Percentiles rank a stretch among this genome's conserved stretches.
Evolutionary conservation across 2,888 invertebrate genomes (phyloP).

Genomic region (Priocnemis perturbator): DNA sequence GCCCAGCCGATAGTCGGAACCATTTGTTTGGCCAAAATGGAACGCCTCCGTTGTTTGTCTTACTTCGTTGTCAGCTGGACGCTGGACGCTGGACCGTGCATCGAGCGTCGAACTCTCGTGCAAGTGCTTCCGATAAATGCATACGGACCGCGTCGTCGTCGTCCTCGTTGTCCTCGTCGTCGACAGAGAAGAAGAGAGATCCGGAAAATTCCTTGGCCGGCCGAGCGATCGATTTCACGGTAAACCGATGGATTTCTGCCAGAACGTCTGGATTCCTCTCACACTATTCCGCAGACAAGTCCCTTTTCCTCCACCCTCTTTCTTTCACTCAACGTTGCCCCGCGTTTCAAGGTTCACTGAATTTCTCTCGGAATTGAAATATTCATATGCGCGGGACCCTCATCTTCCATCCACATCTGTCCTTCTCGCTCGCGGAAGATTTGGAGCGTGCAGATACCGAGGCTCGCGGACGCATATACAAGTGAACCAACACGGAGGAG

Average conservation of each 20-base stretch:
- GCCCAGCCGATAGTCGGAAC: neutral
- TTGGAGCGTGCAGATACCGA: conserved; percentile 16
- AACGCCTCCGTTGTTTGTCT: neutral
- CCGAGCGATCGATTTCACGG: conserved; percentile 57
- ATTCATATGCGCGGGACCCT: conserved; percentile 62
- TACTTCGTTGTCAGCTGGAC: too few relatives aligned
- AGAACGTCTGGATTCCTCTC: neutral
- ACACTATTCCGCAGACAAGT: too few relatives aligned
- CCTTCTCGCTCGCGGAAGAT: conserved; percentile 28
- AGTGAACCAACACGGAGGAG: neutral
- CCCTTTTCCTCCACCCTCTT: neutral
- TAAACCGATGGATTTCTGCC: conserved; percentile 39
- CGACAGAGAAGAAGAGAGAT: neutral
- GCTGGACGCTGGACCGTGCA: too few relatives aligned
- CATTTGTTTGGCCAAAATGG: conserved; percentile 2
- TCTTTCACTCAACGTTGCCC: conserved; percentile 39
- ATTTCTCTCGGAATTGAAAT: conserved; percentile 68
- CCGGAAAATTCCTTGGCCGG: conserved; percentile 22
- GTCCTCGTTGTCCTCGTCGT: too few relatives aligned
- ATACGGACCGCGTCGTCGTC: too few relatives aligned
- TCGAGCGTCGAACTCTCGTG: too few relatives aligned
- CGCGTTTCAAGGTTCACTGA: conserved; percentile 59
- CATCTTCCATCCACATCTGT: conserved; percentile 23
- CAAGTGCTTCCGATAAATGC: too few relatives aligned
- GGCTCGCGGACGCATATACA: conserved; percentile 27